Percentiles rank a stretch among this genome's conserved stretches.
Conservation (phyloP, 2,797 vertebrate species). For the Lycodopsis pacificus region DNA sequence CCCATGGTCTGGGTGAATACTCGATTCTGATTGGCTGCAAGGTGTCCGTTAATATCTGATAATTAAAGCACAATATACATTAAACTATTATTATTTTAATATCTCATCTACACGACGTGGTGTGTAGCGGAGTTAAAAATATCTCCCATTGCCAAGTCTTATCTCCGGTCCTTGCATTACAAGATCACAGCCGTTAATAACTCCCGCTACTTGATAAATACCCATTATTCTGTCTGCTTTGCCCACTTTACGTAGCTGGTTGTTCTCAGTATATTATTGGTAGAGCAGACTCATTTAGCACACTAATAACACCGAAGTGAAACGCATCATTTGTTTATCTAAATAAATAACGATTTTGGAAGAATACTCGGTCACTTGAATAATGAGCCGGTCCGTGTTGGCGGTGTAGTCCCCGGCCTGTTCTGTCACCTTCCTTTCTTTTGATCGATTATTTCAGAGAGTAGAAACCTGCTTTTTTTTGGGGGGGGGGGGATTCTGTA, state of each 20-base stretch:
- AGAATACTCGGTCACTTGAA: slow-evolving; percentile 1
- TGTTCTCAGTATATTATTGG: slow-evolving; percentile 6
- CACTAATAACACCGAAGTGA: slow-evolving; percentile 17
- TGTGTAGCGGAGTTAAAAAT: too few relatives aligned
- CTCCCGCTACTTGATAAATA: slow-evolving; percentile 10
- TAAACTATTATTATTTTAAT: too few relatives aligned
- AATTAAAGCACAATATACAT: too few relatives aligned
- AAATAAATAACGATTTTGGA: slow-evolving; percentile 22
- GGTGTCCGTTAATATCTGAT: neutral
- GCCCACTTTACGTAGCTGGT: neutral
- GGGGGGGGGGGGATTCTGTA: neutral
- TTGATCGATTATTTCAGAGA: slow-evolving; percentile 38
- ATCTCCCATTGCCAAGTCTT: too few relatives aligned
- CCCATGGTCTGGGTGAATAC: too few relatives aligned
- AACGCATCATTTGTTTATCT: slow-evolving; percentile 39
- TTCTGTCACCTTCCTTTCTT: neutral
- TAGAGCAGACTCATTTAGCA: slow-evolving; percentile 3
- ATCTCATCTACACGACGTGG: too few relatives aligned
- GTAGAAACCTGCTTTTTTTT: slow-evolving; percentile 20
- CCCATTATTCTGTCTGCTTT: neutral
- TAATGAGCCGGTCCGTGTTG: slow-evolving; percentile 15
- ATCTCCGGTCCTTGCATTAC: neutral
- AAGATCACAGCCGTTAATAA: slow-evolving; percentile 8
- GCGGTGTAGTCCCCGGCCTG: slow-evolving; percentile 3
- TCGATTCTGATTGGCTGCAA: neutral